Evolutionary conservation across 92 coral and sea anemone genomes (phyloP), one percentile per base, ranked within the genome.

Genomic region (Isaurus tuberculatus): DNA sequence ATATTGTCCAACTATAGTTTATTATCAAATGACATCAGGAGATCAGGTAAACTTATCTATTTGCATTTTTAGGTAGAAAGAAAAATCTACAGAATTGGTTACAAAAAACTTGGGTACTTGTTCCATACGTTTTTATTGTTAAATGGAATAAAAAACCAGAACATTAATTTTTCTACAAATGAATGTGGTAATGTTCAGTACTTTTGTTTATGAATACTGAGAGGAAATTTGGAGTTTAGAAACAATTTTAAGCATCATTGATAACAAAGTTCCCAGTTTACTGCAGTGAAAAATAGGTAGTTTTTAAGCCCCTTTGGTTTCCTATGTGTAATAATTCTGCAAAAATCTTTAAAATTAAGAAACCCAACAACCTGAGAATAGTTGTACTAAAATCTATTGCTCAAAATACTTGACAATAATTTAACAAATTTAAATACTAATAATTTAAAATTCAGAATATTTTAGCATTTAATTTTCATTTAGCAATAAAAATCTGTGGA

Each of bases 381-480:
- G 43, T 42, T 43, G 23, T 72, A 25, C 44, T 43, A 23, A 72
- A 30, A 26, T 31, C 69, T 7, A 25, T 29, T 8, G 19, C 0
- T 63, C 69, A 63, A 63, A 70, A 19, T 27, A 40, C 49, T 43
- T 71, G 58, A 23, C 8, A 25, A 2, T 42, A 29, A n/a, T 22
- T 40, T 22, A 70, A 70, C 48, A 60, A 40, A 36, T 70, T 22
- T 20, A 70, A 70, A 70, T n/a, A 42, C 58, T 42, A 71, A 8
- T 25, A 71, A 42, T 71, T 71, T 25, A 19, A 40, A 37, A 71
- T 71, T 29, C 16, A 23, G 16, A 71, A 71, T 16, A 36, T 34
- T n/a, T 13, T n/a, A 70, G 51, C 22, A 70, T 63, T 63, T 63
- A n/a, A 34, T 36, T 71, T 37, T 42, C 8, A 15, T 2, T 37